Base-by-base conservation (phyloP, 1,140 invertebrate species). In the Schlechtendalia chinensis region DNA sequence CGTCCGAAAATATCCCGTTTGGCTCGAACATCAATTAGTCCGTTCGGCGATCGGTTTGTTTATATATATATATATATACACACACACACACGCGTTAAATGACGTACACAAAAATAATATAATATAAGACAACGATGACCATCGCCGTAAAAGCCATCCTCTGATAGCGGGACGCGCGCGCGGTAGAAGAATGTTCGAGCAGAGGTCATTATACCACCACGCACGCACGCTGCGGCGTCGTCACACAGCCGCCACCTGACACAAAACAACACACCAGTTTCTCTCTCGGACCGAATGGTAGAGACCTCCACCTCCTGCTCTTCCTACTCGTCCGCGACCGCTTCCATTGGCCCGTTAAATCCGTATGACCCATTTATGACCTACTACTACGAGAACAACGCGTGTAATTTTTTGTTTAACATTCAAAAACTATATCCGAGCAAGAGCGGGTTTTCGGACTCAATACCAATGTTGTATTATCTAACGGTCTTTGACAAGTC, bases 201-300 rank as follows among this genome's bases (percentile, higher is more conserved):
- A 72, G 67, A 69, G 67, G 67, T 69, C 67, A 50, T 69, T 69
- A 69, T 50, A 69, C 67, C 45, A 50, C 12, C 14, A 22, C n/a
- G n/a, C 65, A 47, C 59, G 27, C 16, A 27, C 29, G 17, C 8
- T 32, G 29, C 61, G 27, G 24, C 59, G 24, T 4, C 32, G 16
- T 54, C 53, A 54, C 53, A 58, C n/a, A 24, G 45, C 17, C 69
- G 24, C 50, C 47, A 72, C 50, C 24, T 54, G 24, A 72, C 47
- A 72, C 69, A 54, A 72, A 72, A 72, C 47, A 72, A 72, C 69
- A 72, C 69, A 54, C 47, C 50, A 72, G 47, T 72, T 72, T 72
- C 69, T 72, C 69, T 72, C 47, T 72, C 10, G 24, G 17, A 27
- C 17, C 8, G 50, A 72, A 72, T 72, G 22, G 65, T 50, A n/a